phyloP scores from a whole-genome alignment of 2,113 vertebrate genomes.

The Tauraco erythrolophus region DNA sequence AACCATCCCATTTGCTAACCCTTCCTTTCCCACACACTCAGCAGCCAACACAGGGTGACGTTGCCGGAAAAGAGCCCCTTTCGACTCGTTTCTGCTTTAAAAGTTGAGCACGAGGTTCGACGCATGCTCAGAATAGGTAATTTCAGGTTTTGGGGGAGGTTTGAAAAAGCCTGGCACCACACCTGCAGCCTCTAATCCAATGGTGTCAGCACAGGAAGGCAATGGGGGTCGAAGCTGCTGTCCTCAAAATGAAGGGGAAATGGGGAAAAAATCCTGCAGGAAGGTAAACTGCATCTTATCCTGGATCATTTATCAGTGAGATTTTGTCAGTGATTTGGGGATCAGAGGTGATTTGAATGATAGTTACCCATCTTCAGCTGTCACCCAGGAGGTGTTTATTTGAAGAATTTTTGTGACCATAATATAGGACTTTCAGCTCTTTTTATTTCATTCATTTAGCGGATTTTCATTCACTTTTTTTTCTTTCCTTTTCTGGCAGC shows the following conservation, averaged over 20 bases:
- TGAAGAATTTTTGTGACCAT: background rate
- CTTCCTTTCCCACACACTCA: rapidly evolving
- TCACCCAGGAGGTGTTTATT: background rate
- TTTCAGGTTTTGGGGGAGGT: background rate
- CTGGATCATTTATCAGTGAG: background rate
- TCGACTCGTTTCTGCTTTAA: background rate
- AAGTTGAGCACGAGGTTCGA: background rate
- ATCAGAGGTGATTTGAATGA: background rate
- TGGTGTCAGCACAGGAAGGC: background rate
- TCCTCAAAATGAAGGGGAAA: background rate
- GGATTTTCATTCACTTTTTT: background rate
- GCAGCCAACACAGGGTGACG: rapidly evolving
- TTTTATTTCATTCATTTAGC: constrained; percentile 21
- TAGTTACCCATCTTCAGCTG: background rate
- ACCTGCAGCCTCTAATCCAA: rapidly evolving
- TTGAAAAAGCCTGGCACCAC: background rate
- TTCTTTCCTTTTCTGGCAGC: background rate
- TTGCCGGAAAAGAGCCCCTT: background rate
- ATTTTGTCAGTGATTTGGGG: background rate
- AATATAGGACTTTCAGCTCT: background rate
- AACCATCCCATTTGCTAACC: background rate
- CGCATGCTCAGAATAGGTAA: rapidly evolving
- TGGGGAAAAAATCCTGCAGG: background rate
- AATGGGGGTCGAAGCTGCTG: rapidly evolving
- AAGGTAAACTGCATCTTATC: background rate